Percentiles rank a stretch among this genome's conserved stretches.
These are phyloP conservation scores for Atethmia centrago DNA, from an alignment of 2,888 invertebrate species.

Conservation along the genomic window DNA sequence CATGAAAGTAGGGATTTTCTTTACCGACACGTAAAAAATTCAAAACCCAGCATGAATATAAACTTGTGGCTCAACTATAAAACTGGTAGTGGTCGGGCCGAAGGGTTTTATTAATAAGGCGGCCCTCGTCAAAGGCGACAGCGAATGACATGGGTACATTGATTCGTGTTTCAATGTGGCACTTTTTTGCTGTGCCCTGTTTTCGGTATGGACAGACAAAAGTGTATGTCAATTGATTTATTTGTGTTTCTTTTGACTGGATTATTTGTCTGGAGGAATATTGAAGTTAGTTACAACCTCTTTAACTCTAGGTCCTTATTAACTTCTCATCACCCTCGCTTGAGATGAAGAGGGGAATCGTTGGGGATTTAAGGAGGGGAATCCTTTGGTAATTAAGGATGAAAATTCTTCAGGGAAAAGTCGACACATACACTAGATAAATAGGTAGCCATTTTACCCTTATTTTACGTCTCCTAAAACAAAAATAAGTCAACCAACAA, in stretches of 20 bases:
- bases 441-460: conserved; percentile 25
- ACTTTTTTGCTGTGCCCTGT: conserved; percentile 49
- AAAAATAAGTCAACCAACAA: conserved; percentile 24
- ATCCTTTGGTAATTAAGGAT: neutral
- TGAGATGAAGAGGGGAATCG: neutral
- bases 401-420: neutral
- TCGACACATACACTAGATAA: conserved; percentile 13
- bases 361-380: too few species aligned
- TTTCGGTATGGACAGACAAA: conserved; percentile 18
- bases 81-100: conserved; percentile 73
- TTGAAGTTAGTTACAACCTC: neutral
- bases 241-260: neutral
- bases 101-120: conserved; percentile 72
- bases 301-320: neutral
- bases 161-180: conserved; percentile 53
- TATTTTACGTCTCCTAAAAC: conserved; percentile 19
- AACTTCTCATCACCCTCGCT: neutral
- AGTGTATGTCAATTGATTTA: conserved; percentile 37
- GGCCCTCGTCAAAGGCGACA: conserved; percentile 66
- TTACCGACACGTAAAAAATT: conserved; percentile 81
- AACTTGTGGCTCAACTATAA: conserved; percentile 77
- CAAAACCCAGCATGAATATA: conserved; percentile 84
- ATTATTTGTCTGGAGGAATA: neutral
- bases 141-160: conserved; percentile 67
- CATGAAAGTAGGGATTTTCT: conserved; percentile 67